Evolutionary conservation across 2,888 invertebrate species (phyloP).

Genomic region (Sinotaia quadrata): DNA sequence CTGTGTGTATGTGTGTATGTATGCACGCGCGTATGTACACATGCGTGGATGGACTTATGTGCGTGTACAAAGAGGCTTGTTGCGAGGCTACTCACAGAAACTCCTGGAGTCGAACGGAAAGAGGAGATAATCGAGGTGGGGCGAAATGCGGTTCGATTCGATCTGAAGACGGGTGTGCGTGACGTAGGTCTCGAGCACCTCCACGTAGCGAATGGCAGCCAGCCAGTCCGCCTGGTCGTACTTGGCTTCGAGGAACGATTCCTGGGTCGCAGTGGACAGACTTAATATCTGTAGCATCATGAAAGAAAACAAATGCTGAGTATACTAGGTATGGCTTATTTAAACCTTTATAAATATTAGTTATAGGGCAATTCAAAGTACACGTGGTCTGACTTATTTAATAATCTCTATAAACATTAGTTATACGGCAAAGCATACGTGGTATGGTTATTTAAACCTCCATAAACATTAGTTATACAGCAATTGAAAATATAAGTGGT

Average conservation of each 20-base stretch:
- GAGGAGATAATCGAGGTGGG: constrained; percentile 45
- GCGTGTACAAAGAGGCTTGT: neutral
- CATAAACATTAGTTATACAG: too few species aligned
- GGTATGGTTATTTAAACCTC: neutral
- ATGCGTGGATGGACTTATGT: neutral
- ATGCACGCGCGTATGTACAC: neutral
- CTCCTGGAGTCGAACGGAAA: constrained; percentile 35
- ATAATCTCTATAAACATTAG: too few species aligned
- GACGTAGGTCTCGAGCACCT: constrained; percentile 37
- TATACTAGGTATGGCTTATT: too few species aligned
- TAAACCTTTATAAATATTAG: neutral
- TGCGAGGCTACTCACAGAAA: constrained; percentile 14
- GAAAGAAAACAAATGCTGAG: too few species aligned
- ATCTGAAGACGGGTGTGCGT: constrained; percentile 36
- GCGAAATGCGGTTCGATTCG: constrained; percentile 26
- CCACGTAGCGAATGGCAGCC: constrained; percentile 33
- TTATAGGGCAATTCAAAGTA: too few species aligned
- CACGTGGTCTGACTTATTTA: too few species aligned
- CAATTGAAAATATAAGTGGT: too few species aligned
- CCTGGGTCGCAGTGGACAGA: constrained; percentile 42
- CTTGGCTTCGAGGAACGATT: constrained; percentile 30
- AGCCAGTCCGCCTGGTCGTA: constrained; percentile 34
- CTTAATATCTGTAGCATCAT: constrained; percentile 36
- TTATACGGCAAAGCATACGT: too few species aligned
- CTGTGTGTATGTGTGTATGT: too few species aligned